Evolutionary conservation across 2,113 vertebrate species (phyloP).

Genomic region (Otocyon megalotis): DNA sequence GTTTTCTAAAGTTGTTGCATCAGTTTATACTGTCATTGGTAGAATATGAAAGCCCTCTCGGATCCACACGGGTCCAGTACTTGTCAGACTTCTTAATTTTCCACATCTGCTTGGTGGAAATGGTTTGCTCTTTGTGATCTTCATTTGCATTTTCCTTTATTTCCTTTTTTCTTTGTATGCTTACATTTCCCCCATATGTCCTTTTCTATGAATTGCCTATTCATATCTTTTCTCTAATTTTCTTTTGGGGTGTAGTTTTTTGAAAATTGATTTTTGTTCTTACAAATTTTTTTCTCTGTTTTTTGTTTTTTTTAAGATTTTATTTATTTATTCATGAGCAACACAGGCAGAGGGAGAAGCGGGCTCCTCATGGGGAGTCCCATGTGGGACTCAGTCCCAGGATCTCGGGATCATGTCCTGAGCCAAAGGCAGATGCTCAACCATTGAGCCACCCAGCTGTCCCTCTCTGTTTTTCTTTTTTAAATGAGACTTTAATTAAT

Average conservation of each 20-base stretch:
- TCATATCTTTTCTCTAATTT: neutral
- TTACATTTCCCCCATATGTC: neutral
- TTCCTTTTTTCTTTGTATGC: neutral
- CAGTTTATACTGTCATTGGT: neutral
- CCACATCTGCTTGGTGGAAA: neutral
- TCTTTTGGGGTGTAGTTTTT: neutral
- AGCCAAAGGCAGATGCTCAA: too few relatives aligned
- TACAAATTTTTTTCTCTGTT: neutral
- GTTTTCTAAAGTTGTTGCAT: constrained; percentile 2
- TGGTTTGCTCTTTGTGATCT: neutral
- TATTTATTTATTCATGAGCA: too few relatives aligned
- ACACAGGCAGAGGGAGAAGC: too few relatives aligned
- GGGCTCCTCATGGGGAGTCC: too few relatives aligned
- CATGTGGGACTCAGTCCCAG: too few relatives aligned
- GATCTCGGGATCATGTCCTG: too few relatives aligned
- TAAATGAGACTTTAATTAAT: neutral
- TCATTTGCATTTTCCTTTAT: neutral
- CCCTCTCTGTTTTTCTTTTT: neutral
- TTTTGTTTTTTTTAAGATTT: neutral
- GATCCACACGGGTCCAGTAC: neutral
- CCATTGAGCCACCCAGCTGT: too few relatives aligned
- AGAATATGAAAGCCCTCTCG: neutral
- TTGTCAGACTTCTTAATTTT: neutral
- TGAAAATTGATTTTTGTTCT: neutral
- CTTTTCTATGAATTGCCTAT: neutral